These are phyloP conservation scores for Caranx ignobilis DNA, from an alignment of 2,113 vertebrate genomes.

Conservation along the genomic window DNA sequence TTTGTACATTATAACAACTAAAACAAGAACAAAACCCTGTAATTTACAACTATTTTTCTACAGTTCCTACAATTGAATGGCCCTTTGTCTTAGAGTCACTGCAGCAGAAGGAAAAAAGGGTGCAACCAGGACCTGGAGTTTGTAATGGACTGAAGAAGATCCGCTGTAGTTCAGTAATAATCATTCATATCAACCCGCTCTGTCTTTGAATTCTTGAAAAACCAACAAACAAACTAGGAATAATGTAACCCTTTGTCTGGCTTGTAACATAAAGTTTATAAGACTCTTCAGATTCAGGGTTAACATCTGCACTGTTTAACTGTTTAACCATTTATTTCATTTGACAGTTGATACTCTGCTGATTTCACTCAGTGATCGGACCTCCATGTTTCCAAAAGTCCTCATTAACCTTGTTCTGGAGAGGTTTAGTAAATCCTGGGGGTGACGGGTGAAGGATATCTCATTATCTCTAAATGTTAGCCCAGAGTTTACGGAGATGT, in stretches of 20 bases:
- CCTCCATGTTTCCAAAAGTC: background rate
- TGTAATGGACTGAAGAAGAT: constrained; percentile 16
- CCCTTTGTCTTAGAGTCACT: constrained; percentile 33
- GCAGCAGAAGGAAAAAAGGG: constrained; percentile 39
- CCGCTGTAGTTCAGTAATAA: background rate
- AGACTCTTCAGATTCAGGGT: background rate
- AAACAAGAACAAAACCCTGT: constrained; percentile 26
- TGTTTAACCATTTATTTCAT: background rate
- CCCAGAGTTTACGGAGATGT: background rate
- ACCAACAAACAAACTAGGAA: background rate
- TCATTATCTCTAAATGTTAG: background rate
- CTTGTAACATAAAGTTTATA: background rate
- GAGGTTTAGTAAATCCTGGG: background rate
- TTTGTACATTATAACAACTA: constrained; percentile 47
- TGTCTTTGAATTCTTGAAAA: background rate
- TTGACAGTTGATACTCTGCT: background rate
- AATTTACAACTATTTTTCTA: constrained; percentile 17
- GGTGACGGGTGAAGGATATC: background rate
- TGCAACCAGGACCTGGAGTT: background rate
- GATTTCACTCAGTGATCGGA: background rate
- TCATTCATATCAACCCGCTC: background rate
- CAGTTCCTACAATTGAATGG: constrained; percentile 14
- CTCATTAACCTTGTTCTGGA: background rate
- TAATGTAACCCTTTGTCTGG: background rate
- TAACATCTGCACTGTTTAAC: background rate